Base-by-base conservation (phyloP, 2,113 vertebrate species). In the Ictalurus furcatus region DNA sequence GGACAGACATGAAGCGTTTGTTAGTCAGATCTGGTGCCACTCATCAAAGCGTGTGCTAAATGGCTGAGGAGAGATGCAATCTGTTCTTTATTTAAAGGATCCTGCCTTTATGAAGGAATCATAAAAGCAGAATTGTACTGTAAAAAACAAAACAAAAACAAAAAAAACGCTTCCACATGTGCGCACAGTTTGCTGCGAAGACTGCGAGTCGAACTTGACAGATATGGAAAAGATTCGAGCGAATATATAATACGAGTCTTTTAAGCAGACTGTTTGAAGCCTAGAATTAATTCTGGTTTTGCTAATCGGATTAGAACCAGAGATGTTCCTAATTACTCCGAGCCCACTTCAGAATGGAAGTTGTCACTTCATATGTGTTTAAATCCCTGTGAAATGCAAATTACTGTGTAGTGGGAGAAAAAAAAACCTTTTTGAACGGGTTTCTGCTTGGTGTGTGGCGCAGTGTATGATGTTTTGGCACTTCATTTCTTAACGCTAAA, bases 221-320 rank as follows among this genome's bases (percentile, higher is more conserved):
- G 89, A 92, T 87, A 90, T 91, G 91, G 90, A 90, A 92, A 5
- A 84, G 71, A 56, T 85, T 80, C 89, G 40, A 88, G 78, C 2
- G 4, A 87, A 90, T 81, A 90, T 56, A 85, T 84, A 54, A 79
- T 89, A 76, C 61, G 79, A 74, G 25, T 84, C 48, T 78, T 83
- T 91, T 58, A 90, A 73, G 85, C 79, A 92, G 21, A 40, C 40
- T 71, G 67, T 90, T 92, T 93, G 83, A 93, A 90, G 90, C 78
- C n/a, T n/a, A n/a, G 89, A 85, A 88, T 89, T 52, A 81, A 80
- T 44, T 87, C 44, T 76, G 54, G 69, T 37, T n/a, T 79, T 14
- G 79, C 86, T 85, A 73, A 86, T 87, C 69, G 67, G 92, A 90
- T 92, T 86, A 90, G 88, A 76, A 82, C 30, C 65, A 65, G 44